Conservation (phyloP, 2,888 invertebrate genomes). For the Callimorpha dominula region DNA sequence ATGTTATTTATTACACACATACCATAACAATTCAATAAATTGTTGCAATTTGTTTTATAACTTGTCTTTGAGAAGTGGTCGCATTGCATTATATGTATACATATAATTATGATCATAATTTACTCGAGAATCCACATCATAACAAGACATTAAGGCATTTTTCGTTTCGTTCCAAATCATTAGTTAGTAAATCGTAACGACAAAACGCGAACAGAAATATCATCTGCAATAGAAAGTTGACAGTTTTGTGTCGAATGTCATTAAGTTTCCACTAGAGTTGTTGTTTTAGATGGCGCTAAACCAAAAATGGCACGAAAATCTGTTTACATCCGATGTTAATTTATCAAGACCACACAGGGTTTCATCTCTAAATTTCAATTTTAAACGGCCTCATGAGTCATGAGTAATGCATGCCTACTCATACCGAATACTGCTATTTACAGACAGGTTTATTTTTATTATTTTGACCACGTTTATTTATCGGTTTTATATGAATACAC, state of each 20-base stretch:
- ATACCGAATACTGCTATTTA: neutral
- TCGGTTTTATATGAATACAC: neutral
- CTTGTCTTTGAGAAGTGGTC: neutral
- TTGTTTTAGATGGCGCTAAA: neutral
- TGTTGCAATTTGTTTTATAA: too few species aligned
- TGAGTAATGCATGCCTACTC: neutral
- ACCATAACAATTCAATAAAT: too few species aligned
- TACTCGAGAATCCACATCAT: neutral
- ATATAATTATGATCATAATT: neutral
- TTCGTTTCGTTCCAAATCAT: constrained; percentile 9
- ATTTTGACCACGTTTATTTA: neutral
- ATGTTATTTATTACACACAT: too few species aligned
- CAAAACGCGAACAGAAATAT: constrained; percentile 25
- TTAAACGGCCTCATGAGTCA: neutral
- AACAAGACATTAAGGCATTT: neutral
- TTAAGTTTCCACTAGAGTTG: neutral
- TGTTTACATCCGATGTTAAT: neutral
- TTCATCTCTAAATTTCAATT: neutral
- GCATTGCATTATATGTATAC: neutral
- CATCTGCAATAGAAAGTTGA: constrained; percentile 37
- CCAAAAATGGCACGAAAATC: neutral
- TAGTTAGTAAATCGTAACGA: constrained; percentile 11
- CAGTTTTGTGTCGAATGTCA: constrained; percentile 20
- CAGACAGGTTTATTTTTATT: neutral
- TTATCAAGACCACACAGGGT: neutral